These are phyloP conservation scores for Palaemon carinicauda DNA, from an alignment of 1,140 invertebrate genomes.

Conservation along the genomic window DNA sequence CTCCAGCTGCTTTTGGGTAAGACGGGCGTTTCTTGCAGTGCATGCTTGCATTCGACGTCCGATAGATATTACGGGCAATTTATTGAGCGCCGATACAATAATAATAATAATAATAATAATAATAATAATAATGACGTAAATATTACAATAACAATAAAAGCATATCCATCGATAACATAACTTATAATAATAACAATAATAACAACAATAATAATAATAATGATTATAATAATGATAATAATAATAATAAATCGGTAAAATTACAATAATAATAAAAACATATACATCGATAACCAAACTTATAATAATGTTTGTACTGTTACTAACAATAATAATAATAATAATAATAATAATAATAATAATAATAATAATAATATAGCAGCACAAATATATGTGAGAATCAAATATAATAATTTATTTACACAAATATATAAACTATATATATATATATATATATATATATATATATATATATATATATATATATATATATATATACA, in stretches of 20 bases:
- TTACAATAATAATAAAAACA: too few relatives aligned
- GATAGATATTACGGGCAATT: neutral
- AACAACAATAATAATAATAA: neutral
- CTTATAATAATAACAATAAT: neutral
- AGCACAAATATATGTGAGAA: too few relatives aligned
- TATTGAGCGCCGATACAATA: neutral
- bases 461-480: too few relatives aligned
- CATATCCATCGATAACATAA: too few relatives aligned
- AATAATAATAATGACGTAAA: neutral
- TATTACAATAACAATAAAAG: neutral
- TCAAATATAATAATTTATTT: too few relatives aligned
- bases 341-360: neutral
- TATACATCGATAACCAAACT: too few relatives aligned
- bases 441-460: too few relatives aligned
- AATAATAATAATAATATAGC: neutral
- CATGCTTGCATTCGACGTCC: neutral
- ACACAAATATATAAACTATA: too few relatives aligned
- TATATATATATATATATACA: too few relatives aligned
- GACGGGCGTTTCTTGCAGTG: too few relatives aligned
- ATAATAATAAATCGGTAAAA: neutral
- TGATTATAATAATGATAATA: neutral
- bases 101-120: neutral
- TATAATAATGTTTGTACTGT: too few relatives aligned
- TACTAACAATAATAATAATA: neutral
- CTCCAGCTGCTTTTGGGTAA: too few relatives aligned